Conservation (phyloP, 2,888 invertebrate genomes). For the Cryptocephalus moraei region DNA sequence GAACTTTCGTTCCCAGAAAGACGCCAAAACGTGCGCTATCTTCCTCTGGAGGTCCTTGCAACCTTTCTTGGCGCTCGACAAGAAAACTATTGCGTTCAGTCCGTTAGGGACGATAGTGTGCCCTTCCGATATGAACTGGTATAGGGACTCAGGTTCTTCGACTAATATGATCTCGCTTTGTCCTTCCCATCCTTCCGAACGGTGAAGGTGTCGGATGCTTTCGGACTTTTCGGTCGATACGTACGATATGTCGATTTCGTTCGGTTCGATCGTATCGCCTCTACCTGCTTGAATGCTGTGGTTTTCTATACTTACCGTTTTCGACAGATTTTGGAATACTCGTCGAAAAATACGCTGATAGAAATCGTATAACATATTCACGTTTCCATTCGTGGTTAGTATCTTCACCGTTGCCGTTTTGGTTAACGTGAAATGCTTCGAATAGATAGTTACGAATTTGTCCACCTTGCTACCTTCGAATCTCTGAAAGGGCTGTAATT, state of each 20-base stretch:
- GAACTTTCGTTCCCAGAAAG: conserved; percentile 14
- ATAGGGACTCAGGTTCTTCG: too few species aligned
- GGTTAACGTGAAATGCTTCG: neutral
- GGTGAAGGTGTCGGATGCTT: too few species aligned
- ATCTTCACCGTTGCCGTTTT: neutral
- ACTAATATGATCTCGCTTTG: too few species aligned
- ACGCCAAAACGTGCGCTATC: conserved; percentile 3
- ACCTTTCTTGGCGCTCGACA: neutral
- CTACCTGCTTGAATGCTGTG: too few species aligned
- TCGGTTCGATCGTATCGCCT: too few species aligned
- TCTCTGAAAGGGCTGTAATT: too few species aligned
- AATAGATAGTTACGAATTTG: conserved; percentile 1
- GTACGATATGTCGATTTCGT: too few species aligned
- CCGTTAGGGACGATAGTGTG: neutral
- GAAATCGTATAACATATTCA: too few species aligned
- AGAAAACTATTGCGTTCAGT: neutral
- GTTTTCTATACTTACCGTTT: too few species aligned
- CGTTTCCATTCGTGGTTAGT: neutral
- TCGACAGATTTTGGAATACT: neutral
- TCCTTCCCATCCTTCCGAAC: too few species aligned
- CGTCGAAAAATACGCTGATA: neutral
- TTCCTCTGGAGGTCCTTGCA: neutral
- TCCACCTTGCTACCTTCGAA: neutral
- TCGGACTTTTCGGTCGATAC: too few species aligned
- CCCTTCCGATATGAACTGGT: too few species aligned